Base-by-base conservation (phyloP, 1,140 invertebrate genomes). In the Littorina saxatilis region DNA sequence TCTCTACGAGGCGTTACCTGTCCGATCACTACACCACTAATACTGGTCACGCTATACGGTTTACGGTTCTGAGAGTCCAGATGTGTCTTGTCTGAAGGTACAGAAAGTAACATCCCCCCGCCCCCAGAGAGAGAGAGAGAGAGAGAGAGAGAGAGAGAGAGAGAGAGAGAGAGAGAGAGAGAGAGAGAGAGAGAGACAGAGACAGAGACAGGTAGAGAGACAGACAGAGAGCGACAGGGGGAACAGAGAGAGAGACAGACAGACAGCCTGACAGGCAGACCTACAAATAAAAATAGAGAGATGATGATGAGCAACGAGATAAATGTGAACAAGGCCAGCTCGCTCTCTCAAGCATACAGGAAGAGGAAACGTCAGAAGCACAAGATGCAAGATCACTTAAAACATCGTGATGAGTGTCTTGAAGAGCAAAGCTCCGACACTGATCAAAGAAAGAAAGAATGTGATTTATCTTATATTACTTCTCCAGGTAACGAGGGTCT, bases 171-270 rank as follows among this genome's bases (percentile, higher is more conserved):
- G 23, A 58, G n/a, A 58, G n/a, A 58, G n/a, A 27, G n/a, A 7
- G 55, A 58, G n/a, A 58, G n/a, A 58, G n/a, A 23, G 23, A 7
- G n/a, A 27, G n/a, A 23, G n/a, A 58, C 15, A 27, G 7, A 23
- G 7, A 58, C 9, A 27, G 55, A 3, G 55, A 58, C 9, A 23
- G n/a, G 55, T 4, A 23, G 55, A 23, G n/a, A 23, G 55, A 58
- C 9, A 27, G 55, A 27, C 9, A 27, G 55, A 58, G 55, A 27
- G n/a, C 4, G 55, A 58, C 9, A 58, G n/a, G 55, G n/a, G 55
- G n/a, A n/a, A 58, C 17, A 58, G 55, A 58, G 55, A 58, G 55
- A 47, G 55, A 58, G 55, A n/a, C 17, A 58, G 55, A 58, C 17
- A 58, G 1, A 58, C 17, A 58, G 20, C 17, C 17, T 9, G 43